A percentile compares a stretch with the other conserved stretches of the same genome.
Evolutionary conservation across 2,888 invertebrate genomes (phyloP).

Genomic region (Diarsia brunnea): DNA sequence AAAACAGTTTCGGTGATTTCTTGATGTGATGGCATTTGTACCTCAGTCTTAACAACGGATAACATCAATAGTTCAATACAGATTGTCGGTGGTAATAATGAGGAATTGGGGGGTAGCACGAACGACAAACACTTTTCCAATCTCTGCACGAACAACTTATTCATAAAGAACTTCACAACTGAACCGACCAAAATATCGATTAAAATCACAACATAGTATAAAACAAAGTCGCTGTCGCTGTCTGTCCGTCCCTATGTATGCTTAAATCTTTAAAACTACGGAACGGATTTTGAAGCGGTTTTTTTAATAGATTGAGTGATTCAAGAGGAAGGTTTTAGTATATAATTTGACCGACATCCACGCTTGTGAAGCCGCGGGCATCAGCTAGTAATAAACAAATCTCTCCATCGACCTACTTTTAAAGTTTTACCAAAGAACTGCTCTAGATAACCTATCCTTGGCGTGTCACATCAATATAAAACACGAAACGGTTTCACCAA

Average conservation of each 20-base stretch:
- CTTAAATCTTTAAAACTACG: no score
- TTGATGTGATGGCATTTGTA: background rate
- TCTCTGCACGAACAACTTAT: background rate
- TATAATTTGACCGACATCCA: no score
- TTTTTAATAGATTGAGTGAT: no score
- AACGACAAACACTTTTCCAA: background rate
- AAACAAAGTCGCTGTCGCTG: no score
- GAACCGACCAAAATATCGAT: constrained; percentile 6
- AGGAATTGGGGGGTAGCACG: background rate
- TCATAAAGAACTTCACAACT: background rate
- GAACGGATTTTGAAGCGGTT: no score
- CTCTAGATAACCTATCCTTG: constrained; percentile 61
- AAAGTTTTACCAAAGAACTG: constrained; percentile 44
- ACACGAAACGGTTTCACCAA: constrained; percentile 40
- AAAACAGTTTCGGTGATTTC: no score
- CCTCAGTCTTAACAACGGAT: background rate
- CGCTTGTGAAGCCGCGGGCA: no score
- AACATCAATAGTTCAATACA: background rate
- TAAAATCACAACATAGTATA: no score
- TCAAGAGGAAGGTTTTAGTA: no score
- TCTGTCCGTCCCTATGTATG: no score
- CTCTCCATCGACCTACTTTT: constrained; percentile 47
- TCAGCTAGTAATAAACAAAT: constrained; percentile 25
- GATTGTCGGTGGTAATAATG: background rate
- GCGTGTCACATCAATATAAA: constrained; percentile 60